A percentile compares a stretch with the other conserved stretches of the same genome.
Conservation (phyloP, 2,888 invertebrate genomes). For the Anthrax anthrax region DNA sequence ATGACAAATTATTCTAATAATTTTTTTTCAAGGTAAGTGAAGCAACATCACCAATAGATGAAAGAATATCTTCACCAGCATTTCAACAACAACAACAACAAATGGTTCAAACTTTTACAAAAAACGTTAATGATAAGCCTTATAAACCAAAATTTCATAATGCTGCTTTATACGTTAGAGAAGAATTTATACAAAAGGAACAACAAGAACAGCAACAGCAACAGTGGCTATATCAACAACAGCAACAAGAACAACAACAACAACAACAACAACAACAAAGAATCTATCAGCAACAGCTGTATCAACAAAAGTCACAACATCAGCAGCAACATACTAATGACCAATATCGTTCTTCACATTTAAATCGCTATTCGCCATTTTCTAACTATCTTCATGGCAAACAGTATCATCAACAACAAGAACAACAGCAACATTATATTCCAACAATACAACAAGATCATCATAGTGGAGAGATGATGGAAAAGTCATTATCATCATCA, state of each 20-base stretch:
- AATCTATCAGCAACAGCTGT: slow-evolving; percentile 13
- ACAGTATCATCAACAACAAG: slow-evolving; percentile 12
- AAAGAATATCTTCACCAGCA: slow-evolving; percentile 19
- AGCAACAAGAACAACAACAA: slow-evolving; percentile 8
- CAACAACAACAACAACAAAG: slow-evolving; percentile 7
- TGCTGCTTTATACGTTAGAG: slow-evolving; percentile 42
- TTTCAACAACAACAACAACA: slow-evolving; percentile 1
- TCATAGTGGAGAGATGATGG: too few species aligned
- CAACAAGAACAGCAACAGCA: slow-evolving; percentile 13
- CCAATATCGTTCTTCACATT: slow-evolving; percentile 16
- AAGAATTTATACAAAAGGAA: slow-evolving; percentile 22
- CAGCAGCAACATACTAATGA: slow-evolving; percentile 5
- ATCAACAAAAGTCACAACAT: slow-evolving; percentile 10
- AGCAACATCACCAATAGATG: slow-evolving; percentile 30
- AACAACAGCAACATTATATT: slow-evolving; percentile 16
- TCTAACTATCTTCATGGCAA: slow-evolving; percentile 8
- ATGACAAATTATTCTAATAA: background rate
- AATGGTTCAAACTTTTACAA: background rate
- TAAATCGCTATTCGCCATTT: slow-evolving; percentile 13
- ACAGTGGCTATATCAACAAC: slow-evolving; percentile 16
- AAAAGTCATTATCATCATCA: too few species aligned
- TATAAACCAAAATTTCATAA: slow-evolving; percentile 67
- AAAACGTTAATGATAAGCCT: slow-evolving; percentile 37
- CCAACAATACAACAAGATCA: too few species aligned
- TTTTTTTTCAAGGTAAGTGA: slow-evolving; percentile 24